Base-by-base conservation (phyloP, 2,888 invertebrate genomes). In the Spisula subtruncata region DNA sequence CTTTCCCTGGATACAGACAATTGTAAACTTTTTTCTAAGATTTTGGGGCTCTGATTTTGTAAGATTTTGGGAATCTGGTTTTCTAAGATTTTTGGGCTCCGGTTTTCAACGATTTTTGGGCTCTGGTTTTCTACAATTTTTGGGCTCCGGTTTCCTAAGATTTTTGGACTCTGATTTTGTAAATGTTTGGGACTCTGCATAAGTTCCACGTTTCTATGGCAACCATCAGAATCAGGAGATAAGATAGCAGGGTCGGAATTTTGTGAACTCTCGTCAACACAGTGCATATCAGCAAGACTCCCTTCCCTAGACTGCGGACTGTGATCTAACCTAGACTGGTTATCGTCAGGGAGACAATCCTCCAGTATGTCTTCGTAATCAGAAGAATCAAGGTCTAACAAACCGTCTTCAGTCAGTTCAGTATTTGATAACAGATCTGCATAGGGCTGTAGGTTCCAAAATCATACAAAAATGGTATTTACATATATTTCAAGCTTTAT, bases 241-340 rank as follows among this genome's bases (percentile, higher is more conserved):
- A 66, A 25, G 18, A 14, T 12, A 75, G 2, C 16, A 35, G 8
- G 8, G 1, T 32, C 32, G 35, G 32, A 75, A 35, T 75, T 75
- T 29, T 66, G 71, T 75, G 48, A 6, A 35, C 66, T 35, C 25
- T 12, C 29, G 0, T n/a, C 8, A 46, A 66, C 83, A 83, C 46
- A 71, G 25, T 71, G 83, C 66, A 66, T 46, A 46, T 48, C 25
- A 35, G 0, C 60, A 51, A 51, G 48, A 25, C 16, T 75, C 25
- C 35, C 16, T 35, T 84, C 75, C 41, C 29, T 46, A 75, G 75
- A 75, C 4, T 41, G 41, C 2, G 41, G 41, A 41, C 41, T 41
- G 48, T 48, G 48, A n/a, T 80, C 85, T 80, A 80, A 85, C 85
- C 85, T 80, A 51, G 54, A 29, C 20, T 80, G 48, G 32, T 16